phyloP scores from a whole-genome alignment of 2,797 vertebrate genomes.

The Dryobates pubescens region DNA sequence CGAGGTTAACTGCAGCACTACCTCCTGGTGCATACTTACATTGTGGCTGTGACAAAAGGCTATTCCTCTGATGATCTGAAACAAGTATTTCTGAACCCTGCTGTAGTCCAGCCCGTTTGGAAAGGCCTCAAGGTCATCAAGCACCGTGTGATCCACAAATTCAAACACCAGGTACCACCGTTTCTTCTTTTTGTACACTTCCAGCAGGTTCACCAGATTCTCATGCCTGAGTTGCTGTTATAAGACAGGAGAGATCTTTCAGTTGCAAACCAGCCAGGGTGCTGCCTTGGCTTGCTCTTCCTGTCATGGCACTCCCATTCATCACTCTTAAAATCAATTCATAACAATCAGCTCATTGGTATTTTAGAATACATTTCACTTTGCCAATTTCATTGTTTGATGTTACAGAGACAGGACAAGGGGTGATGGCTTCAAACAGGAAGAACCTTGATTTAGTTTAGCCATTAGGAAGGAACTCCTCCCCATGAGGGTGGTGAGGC shows the following conservation, averaged over 20 bases:
- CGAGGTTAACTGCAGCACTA: neutral
- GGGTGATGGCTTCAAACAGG: too few relatives aligned
- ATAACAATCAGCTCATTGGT: neutral
- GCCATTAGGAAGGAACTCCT: too few relatives aligned
- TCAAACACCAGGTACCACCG: constrained; percentile 93
- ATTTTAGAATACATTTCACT: neutral
- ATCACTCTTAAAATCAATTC: neutral
- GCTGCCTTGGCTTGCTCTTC: neutral
- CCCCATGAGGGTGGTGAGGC: too few relatives aligned
- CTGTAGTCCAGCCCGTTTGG: constrained; percentile 81
- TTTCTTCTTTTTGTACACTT: constrained; percentile 88
- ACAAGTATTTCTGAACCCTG: constrained; percentile 82
- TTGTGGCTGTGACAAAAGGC: constrained; percentile 91
- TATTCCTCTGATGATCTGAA: constrained; percentile 87
- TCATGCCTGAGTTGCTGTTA: constrained; percentile 89
- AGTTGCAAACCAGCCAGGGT: neutral
- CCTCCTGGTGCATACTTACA: constrained; percentile 74
- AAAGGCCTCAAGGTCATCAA: constrained; percentile 87
- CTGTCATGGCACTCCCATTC: neutral
- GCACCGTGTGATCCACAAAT: constrained; percentile 89
- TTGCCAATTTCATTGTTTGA: neutral
- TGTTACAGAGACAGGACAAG: neutral
- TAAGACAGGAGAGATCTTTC: constrained; percentile 1
- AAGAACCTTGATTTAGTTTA: too few relatives aligned
- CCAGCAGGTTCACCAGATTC: constrained; percentile 90